Conservation (phyloP, 2,113 vertebrate genomes). For the Baryphthengus martii region DNA sequence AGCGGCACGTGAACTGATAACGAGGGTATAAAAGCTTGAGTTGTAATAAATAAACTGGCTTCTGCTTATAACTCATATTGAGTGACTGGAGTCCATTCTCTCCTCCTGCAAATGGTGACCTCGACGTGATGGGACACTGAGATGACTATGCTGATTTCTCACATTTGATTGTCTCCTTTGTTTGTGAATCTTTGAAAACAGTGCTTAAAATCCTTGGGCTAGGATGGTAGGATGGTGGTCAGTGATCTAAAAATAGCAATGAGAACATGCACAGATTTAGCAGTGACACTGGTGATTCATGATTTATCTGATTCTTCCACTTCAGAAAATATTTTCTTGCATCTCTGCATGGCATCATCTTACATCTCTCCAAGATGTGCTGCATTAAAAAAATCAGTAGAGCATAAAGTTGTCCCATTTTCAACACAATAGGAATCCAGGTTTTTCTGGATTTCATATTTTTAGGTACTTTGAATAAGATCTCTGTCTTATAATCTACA, state of each 20-base stretch:
- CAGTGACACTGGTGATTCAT: constrained; percentile 37
- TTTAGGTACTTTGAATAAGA: not conserved
- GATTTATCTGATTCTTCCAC: constrained; percentile 57
- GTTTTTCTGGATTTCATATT: constrained; percentile 15
- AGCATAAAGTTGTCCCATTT: constrained; percentile 46
- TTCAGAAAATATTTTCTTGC: constrained; percentile 50
- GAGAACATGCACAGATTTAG: not conserved
- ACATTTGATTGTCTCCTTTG: not conserved
- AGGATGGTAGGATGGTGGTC: constrained; percentile 19
- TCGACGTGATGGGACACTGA: too few species aligned
- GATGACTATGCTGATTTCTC: not conserved
- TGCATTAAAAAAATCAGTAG: constrained; percentile 48
- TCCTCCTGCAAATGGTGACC: too few species aligned
- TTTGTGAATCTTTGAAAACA: not conserved
- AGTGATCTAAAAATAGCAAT: constrained; percentile 32
- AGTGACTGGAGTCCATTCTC: too few species aligned
- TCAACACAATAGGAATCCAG: not conserved
- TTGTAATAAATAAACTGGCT: too few species aligned
- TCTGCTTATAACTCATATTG: too few species aligned
- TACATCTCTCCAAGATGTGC: constrained; percentile 50
- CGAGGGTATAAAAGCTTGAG: too few species aligned
- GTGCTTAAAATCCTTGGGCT: constrained; percentile 16
- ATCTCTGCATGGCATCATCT: constrained; percentile 32
- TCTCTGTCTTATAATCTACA: not conserved
- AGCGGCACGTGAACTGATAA: too few species aligned